Evolutionary conservation across 2,797 vertebrate genomes (phyloP).

Genomic region (Florisuga fusca): DNA sequence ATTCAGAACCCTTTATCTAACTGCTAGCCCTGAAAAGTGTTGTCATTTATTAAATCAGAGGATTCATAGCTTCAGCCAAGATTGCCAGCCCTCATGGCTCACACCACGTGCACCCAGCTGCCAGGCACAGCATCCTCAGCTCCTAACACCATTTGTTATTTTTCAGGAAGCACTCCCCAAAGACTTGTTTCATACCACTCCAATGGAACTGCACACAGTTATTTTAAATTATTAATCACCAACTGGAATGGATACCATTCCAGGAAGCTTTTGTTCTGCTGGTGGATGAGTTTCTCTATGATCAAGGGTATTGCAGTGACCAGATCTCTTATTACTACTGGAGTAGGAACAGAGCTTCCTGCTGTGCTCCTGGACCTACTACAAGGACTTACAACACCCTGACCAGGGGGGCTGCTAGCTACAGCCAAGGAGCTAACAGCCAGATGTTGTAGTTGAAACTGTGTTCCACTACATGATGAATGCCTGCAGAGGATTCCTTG

Average conservation of each 20-base stretch:
- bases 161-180: neutral
- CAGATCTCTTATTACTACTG: neutral
- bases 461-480: neutral
- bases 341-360: neutral
- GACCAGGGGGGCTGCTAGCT: neutral
- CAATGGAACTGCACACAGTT: neutral
- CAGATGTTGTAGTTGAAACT: neutral
- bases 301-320: neutral
- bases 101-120: neutral
- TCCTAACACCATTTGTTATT: neutral
- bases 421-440: neutral
- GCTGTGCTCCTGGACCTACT: neutral
- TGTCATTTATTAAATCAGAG: neutral
- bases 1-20: neutral
- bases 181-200: neutral
- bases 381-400: neutral
- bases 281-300: neutral
- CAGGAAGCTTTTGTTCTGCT: neutral
- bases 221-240: neutral
- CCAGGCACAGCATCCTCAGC: neutral
- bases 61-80: neutral
- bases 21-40: rapidly evolving
- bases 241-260: neutral
- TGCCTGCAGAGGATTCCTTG: neutral
- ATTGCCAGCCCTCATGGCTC: neutral